These are phyloP conservation scores for Aphelinus certus DNA, from an alignment of 1,140 invertebrate genomes.

Conservation along the genomic window DNA sequence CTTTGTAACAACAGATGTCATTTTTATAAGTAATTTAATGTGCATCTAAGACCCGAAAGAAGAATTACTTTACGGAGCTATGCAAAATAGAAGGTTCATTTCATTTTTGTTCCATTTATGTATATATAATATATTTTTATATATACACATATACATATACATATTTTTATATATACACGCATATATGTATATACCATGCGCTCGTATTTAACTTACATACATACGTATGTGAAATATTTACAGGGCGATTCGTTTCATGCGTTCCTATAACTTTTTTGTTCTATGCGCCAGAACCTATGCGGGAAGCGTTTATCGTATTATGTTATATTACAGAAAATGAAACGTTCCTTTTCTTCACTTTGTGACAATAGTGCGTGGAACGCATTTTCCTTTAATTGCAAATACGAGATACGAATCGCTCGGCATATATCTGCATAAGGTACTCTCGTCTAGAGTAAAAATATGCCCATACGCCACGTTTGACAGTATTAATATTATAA, in stretches of 20 bases:
- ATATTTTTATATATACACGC: constrained; percentile 40
- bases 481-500: constrained; percentile 48
- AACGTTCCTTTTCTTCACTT: neutral
- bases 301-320: constrained; percentile 12
- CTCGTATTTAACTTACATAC: constrained; percentile 33
- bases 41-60: constrained; percentile 63
- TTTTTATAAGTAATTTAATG: constrained; percentile 62
- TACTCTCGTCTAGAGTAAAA: constrained; percentile 63
- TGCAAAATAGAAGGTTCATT: constrained; percentile 66
- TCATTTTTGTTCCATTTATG: constrained; percentile 56
- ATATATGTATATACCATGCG: constrained; percentile 50
- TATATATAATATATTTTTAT: constrained; percentile 57
- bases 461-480: constrained; percentile 57
- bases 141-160: constrained; percentile 54
- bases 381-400: constrained; percentile 28
- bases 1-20: constrained; percentile 52
- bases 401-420: constrained; percentile 36
- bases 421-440: constrained; percentile 45
- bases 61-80: constrained; percentile 60
- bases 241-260: constrained; percentile 33
- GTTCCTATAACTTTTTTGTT: constrained; percentile 30
- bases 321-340: constrained; percentile 25
- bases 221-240: constrained; percentile 40
- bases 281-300: constrained; percentile 10
- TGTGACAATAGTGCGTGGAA: constrained; percentile 5